Conservation (phyloP, 2,113 vertebrate genomes). For the Dromas ardeola region DNA sequence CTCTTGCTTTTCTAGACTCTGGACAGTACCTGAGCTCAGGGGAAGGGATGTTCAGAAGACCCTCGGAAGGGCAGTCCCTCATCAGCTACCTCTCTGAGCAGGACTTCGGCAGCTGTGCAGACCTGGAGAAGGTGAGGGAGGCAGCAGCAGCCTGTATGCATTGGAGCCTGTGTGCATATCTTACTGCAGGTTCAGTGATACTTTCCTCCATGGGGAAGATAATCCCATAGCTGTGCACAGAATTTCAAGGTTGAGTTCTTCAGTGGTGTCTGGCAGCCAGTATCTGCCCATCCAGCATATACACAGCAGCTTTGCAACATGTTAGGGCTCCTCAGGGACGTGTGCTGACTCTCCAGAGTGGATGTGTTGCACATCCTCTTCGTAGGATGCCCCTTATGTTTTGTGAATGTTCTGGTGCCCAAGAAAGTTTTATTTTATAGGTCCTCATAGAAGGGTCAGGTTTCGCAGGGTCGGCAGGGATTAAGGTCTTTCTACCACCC, state of each 20-base stretch:
- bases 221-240: background rate
- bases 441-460: background rate
- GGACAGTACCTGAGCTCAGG: constrained; percentile 75
- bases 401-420: background rate
- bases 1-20: constrained; percentile 75
- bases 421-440: background rate
- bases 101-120: constrained; percentile 98
- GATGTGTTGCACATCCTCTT: background rate
- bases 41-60: constrained; percentile 94
- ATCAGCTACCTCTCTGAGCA: constrained; percentile 99
- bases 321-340: background rate
- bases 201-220: background rate
- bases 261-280: background rate
- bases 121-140: constrained; percentile 90
- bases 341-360: background rate
- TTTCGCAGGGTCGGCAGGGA: background rate
- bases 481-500: background rate
- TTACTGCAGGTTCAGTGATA: background rate
- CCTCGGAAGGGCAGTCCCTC: constrained; percentile 94
- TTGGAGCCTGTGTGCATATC: background rate
- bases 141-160: background rate
- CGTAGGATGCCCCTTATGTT: background rate
- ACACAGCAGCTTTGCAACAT: background rate
- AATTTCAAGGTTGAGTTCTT: background rate
- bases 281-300: background rate